phyloP scores from a whole-genome alignment of 2,113 vertebrate genomes.

The Poicephalus gulielmi region DNA sequence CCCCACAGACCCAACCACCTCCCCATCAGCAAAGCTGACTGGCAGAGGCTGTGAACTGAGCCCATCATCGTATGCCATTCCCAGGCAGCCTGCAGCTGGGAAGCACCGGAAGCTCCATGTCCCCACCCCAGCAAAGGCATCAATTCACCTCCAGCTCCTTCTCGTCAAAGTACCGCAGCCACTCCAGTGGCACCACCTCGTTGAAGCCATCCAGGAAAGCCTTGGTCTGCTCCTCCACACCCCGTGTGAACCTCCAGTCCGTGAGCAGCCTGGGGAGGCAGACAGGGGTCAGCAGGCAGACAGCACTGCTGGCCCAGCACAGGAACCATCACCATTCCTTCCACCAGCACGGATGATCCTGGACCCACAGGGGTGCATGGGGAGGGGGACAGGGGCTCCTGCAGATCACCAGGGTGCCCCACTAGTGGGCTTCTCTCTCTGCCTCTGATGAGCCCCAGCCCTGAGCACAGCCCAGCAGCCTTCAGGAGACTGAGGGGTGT shows the following conservation, averaged over 20 bases:
- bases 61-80: rapidly evolving
- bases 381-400: background rate
- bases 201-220: constrained; percentile 98
- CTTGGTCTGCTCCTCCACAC: constrained; percentile 96
- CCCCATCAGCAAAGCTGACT: rapidly evolving
- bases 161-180: constrained; percentile 97
- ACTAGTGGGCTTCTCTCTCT: background rate
- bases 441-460: background rate
- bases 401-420: background rate
- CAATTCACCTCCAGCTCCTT: constrained; percentile 87
- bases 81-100: background rate
- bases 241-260: constrained; percentile 95
- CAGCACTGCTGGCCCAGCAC: rapidly evolving
- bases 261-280: constrained; percentile 87
- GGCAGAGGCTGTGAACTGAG: background rate
- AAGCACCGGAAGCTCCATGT: rapidly evolving
- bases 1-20: background rate
- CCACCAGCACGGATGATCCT: rapidly evolving
- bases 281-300: rapidly evolving
- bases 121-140: rapidly evolving
- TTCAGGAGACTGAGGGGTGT: background rate
- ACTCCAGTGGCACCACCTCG: constrained; percentile 94
- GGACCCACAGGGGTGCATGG: rapidly evolving
- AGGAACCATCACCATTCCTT: background rate
- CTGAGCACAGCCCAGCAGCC: background rate